These are phyloP conservation scores for Eucriotettix oculatus DNA, from an alignment of 2,888 invertebrate genomes.

Conservation along the genomic window DNA sequence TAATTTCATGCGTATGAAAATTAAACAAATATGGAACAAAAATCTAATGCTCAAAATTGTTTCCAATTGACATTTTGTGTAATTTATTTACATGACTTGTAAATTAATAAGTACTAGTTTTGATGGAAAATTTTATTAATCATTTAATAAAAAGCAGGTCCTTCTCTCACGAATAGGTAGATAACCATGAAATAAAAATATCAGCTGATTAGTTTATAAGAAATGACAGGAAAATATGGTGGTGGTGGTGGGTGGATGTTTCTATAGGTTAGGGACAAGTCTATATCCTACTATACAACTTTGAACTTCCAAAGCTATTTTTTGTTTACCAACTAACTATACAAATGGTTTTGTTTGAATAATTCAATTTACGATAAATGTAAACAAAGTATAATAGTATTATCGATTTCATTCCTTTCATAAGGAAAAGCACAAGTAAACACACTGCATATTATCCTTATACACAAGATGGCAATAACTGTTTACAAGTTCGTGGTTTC, in stretches of 20 bases:
- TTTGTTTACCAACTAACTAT: constrained; percentile 10
- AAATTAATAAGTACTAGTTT: no score
- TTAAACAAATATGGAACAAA: no score
- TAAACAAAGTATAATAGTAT: constrained; percentile 10
- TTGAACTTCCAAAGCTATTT: constrained; percentile 8
- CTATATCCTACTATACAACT: constrained; percentile 8
- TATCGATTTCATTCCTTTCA: neutral
- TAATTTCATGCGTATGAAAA: no score
- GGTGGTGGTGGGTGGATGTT: neutral
- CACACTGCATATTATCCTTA: neutral
- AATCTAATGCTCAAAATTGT: no score
- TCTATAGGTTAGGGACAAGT: neutral
- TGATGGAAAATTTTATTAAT: no score
- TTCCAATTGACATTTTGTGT: no score
- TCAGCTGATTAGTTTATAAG: no score
- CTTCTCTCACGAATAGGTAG: no score
- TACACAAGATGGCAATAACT: neutral
- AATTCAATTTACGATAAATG: constrained; percentile 10
- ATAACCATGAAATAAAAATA: no score
- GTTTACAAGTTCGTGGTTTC: neutral
- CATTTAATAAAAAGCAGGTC: no score
- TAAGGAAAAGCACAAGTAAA: neutral
- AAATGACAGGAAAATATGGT: no score
- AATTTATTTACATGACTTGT: no score
- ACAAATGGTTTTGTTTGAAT: constrained; percentile 10